Evolutionary conservation across 2,888 invertebrate genomes (phyloP).

Genomic region (Enchytraeus crypticus): DNA sequence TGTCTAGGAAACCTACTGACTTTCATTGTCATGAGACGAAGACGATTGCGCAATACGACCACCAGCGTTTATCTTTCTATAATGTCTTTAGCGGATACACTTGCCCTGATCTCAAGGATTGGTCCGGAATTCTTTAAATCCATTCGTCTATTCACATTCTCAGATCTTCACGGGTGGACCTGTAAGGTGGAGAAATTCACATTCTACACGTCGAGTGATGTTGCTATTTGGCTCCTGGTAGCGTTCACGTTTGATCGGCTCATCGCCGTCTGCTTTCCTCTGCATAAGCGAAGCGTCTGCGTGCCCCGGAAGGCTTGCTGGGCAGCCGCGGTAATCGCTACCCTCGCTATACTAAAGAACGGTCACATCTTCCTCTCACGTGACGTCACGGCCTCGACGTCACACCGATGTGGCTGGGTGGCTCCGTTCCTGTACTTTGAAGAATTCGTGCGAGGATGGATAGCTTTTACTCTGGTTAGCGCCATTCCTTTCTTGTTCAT

Average conservation of each 20-base stretch:
- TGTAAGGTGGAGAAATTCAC: constrained; percentile 39
- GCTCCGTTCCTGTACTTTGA: constrained; percentile 21
- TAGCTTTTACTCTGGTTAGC: constrained; percentile 22
- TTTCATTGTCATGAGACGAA: constrained; percentile 23
- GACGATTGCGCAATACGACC: constrained; percentile 23
- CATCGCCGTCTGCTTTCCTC: constrained; percentile 37
- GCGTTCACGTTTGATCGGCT: constrained; percentile 40
- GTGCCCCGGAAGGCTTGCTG: constrained; percentile 28
- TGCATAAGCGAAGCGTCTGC: constrained; percentile 32
- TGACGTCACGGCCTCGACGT: constrained; percentile 14
- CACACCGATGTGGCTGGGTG: constrained; percentile 15
- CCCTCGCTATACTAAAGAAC: constrained; percentile 31
- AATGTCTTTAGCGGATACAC: constrained; percentile 25
- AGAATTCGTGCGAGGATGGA: constrained; percentile 24
- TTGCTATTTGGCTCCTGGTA: constrained; percentile 42
- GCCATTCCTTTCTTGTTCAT: constrained; percentile 22
- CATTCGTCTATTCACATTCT: constrained; percentile 8
- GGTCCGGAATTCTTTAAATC: constrained; percentile 26
- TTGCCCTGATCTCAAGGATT: constrained; percentile 25
- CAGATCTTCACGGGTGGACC: not conserved
- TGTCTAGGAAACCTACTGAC: constrained; percentile 26
- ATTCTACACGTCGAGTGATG: constrained; percentile 36
- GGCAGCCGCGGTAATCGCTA: constrained; percentile 24
- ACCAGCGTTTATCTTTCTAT: constrained; percentile 26
- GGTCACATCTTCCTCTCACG: constrained; percentile 39